phyloP scores from a whole-genome alignment of 2,888 invertebrate genomes.

The Lepas anatifera region DNA sequence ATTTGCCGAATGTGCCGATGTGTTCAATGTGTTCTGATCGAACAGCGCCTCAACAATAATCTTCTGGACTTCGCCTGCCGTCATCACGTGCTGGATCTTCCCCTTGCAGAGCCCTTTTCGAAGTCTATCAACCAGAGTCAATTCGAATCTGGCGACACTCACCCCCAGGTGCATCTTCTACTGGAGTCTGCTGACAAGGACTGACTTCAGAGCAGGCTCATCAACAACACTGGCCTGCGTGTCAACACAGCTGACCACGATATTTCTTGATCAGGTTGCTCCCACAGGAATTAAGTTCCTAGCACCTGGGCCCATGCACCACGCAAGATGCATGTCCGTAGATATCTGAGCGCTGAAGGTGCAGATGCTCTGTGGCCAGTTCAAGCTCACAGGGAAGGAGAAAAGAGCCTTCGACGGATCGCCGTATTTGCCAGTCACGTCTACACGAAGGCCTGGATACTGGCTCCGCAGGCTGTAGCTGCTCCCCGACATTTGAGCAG shows the following conservation, averaged over 20 bases:
- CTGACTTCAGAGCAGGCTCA: background rate
- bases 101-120: too few species aligned
- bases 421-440: background rate
- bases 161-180: background rate
- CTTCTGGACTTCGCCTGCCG: too few species aligned
- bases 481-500: background rate
- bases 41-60: too few species aligned
- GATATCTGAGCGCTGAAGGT: background rate
- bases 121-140: constrained; percentile 1
- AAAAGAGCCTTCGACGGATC: background rate
- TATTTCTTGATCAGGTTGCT: too few species aligned
- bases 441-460: background rate
- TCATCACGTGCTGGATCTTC: too few species aligned
- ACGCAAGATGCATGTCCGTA: constrained; percentile 4
- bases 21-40: too few species aligned
- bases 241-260: background rate
- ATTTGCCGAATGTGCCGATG: too few species aligned
- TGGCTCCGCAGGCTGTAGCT: background rate
- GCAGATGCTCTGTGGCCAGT: background rate
- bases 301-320: background rate
- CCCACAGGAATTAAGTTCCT: too few species aligned
- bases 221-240: constrained; percentile 5
- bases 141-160: background rate
- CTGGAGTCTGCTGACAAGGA: background rate
- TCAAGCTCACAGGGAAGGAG: background rate